Evolutionary conservation across 2,113 vertebrate species (phyloP).

Genomic region (Hyaena hyaena): DNA sequence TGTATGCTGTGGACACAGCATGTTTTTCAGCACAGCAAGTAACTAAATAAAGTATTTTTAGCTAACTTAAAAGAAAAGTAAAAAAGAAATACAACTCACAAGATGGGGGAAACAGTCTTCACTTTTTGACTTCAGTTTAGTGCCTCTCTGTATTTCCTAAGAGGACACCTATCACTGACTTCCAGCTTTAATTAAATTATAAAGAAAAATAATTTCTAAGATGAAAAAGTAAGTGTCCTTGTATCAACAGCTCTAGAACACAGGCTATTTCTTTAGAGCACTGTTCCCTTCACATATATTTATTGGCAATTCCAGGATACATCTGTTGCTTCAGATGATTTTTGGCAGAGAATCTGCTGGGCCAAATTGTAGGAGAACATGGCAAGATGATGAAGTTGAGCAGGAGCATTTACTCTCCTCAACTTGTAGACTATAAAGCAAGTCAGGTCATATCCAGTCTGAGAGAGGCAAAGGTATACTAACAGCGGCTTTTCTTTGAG

Average conservation of each 20-base stretch:
- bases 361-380: background rate
- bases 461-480: background rate
- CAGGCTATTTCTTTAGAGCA: background rate
- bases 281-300: background rate
- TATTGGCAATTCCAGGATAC: background rate
- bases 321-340: background rate
- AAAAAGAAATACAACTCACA: background rate
- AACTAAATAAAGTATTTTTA: conserved; percentile 11
- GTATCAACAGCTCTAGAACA: background rate
- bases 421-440: background rate
- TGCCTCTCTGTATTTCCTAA: background rate
- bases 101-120: background rate
- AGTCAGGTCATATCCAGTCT: background rate
- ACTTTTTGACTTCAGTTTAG: background rate
- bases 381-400: background rate
- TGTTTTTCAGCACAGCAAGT: conserved; percentile 71
- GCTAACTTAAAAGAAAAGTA: background rate
- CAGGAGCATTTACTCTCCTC: background rate
- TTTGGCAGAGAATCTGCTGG: background rate
- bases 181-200: conserved; percentile 17
- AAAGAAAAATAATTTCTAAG: conserved; percentile 29
- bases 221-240: background rate
- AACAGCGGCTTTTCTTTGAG: background rate
- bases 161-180: background rate
- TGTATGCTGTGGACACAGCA: conserved; percentile 34